Base-by-base conservation (phyloP, 2,113 vertebrate genomes). In the Callipepla californica region DNA sequence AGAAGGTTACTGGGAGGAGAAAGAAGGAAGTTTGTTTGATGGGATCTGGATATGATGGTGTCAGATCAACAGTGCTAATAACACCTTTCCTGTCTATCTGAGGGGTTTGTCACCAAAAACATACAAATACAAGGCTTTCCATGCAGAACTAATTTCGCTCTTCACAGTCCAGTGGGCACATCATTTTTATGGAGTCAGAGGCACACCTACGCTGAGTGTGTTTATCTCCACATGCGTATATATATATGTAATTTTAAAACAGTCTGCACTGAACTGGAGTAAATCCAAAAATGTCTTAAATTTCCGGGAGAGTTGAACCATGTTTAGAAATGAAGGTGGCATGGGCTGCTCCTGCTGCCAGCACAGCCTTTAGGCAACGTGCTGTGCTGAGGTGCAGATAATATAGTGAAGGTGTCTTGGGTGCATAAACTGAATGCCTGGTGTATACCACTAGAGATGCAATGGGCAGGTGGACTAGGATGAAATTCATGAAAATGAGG, bases 131-230 rank as follows among this genome's bases (percentile, higher is more conserved):
- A 63, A 76, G 38, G 18, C 19, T 89, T 85, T 87, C 83, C 93
- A 80, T 85, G 85, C 93, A 87, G 94, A 89, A 95, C 89, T 85
- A 77, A 94, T 92, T 72, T 88, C 67, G 23, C 79, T 90, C 1
- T 88, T 92, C 79, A 81, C 85, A 69, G 80, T 32, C 62, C 77
- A 77, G 45, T 50, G 44, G 12, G 26, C 42, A 63, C 53, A 84
- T 70, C 18, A 65, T 51, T 89, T 76, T 87, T 87, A 92, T 88
- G 76, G 91, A 89, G 77, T 83, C 45, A 84, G 45, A 70, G 67
- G 67, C 6, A 8, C 85, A 78, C 75, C 79, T 70, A 26, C 28
- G 5, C 30, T 67, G 80, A 69, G 40, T n/a, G 26, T 74, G 40
- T 80, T 92, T 82, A 67, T 42, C 28, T 81, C 50, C 3, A 0